phyloP scores from a whole-genome alignment of 2,888 invertebrate genomes.

The Brachyptera risi region DNA sequence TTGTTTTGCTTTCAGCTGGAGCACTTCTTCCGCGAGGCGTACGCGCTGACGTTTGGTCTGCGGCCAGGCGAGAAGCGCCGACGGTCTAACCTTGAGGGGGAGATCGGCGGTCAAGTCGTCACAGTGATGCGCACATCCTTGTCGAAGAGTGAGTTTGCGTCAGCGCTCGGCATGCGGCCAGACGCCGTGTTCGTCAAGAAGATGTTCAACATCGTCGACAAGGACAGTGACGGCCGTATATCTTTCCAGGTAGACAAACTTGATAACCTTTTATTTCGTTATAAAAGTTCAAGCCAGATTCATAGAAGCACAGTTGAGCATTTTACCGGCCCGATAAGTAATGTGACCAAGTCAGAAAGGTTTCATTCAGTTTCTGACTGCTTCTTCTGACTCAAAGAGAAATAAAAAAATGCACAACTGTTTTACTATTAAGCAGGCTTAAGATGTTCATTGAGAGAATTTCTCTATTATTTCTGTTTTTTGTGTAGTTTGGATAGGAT shows the following conservation, averaged over 20 bases:
- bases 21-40: slow-evolving; percentile 93
- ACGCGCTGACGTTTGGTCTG: slow-evolving; percentile 87
- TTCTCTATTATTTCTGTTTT: too few relatives aligned
- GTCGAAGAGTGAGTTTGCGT: slow-evolving; percentile 89
- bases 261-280: not conserved
- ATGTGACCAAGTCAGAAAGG: too few relatives aligned
- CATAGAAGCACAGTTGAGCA: too few relatives aligned
- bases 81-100: slow-evolving; percentile 64
- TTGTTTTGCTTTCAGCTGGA: too few relatives aligned
- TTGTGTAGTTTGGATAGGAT: too few relatives aligned
- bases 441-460: too few relatives aligned
- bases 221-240: slow-evolving; percentile 88
- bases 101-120: slow-evolving; percentile 60
- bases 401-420: too few relatives aligned
- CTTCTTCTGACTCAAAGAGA: too few relatives aligned
- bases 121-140: slow-evolving; percentile 91
- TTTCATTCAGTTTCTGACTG: too few relatives aligned
- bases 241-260: slow-evolving; percentile 73
- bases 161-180: slow-evolving; percentile 90
- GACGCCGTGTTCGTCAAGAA: slow-evolving; percentile 93
- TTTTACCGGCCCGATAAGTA: too few relatives aligned
- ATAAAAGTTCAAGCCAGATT: too few relatives aligned
- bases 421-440: too few relatives aligned
- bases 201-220: slow-evolving; percentile 97
- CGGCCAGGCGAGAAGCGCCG: slow-evolving; percentile 79